These are phyloP conservation scores for Acronicta aceris DNA, from an alignment of 2,888 invertebrate genomes.

Conservation along the genomic window DNA sequence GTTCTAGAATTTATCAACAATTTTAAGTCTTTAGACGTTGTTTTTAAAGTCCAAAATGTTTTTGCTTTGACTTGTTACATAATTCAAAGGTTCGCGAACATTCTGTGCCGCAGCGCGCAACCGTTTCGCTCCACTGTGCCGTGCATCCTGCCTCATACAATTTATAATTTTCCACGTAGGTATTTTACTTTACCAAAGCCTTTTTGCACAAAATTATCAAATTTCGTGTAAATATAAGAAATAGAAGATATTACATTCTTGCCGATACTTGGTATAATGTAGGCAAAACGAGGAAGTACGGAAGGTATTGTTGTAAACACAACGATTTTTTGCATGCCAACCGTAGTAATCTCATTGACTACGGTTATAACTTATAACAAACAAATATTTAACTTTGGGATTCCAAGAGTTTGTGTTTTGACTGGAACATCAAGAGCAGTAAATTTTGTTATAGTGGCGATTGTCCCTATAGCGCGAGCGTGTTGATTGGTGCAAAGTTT, in stretches of 20 bases:
- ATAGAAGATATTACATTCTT: conserved; percentile 18
- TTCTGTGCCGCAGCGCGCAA: conserved; percentile 81
- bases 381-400: conserved; percentile 61
- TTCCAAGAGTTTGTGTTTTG: conserved; percentile 58
- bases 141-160: conserved; percentile 84
- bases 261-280: not conserved
- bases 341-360: conserved; percentile 60
- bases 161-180: conserved; percentile 76
- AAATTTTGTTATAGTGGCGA: conserved; percentile 49
- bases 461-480: conserved; percentile 8
- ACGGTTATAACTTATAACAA: conserved; percentile 57
- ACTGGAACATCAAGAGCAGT: conserved; percentile 50
- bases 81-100: conserved; percentile 63
- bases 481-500: conserved; percentile 57
- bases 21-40: conserved; percentile 31
- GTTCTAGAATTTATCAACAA: conserved; percentile 12
- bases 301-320: conserved; percentile 12
- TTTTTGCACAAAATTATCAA: conserved; percentile 50
- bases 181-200: conserved; percentile 66
- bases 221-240: conserved; percentile 19
- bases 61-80: conserved; percentile 34
- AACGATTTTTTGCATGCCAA: conserved; percentile 50
- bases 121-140: conserved; percentile 87
- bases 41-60: conserved; percentile 49
- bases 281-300: conserved; percentile 10